Percentiles rank a stretch among this genome's conserved stretches.
phyloP scores from a whole-genome alignment of 2,113 vertebrate genomes.

The Pelvicachromis taeniatus region DNA sequence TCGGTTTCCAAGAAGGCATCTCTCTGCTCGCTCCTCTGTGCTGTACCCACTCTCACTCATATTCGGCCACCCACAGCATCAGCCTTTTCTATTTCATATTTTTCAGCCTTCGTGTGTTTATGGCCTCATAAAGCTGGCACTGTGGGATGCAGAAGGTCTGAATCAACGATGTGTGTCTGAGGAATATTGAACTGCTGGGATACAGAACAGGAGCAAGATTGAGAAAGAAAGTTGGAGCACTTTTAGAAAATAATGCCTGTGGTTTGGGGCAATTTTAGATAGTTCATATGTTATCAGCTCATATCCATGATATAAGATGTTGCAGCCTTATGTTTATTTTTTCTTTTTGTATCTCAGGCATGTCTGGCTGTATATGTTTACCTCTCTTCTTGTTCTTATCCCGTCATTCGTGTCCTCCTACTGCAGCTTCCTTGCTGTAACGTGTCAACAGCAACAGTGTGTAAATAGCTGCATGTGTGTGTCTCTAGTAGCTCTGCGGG shows the following conservation, averaged over 20 bases:
- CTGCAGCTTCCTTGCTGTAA: neutral
- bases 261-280: neutral
- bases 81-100: slow-evolving; percentile 32
- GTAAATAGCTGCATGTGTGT: neutral
- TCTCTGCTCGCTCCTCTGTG: neutral
- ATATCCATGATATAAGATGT: neutral
- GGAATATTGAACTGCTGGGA: slow-evolving; percentile 19
- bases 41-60: slow-evolving; percentile 24
- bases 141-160: slow-evolving; percentile 23
- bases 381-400: neutral
- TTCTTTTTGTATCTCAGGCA: neutral
- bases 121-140: slow-evolving; percentile 45
- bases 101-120: slow-evolving; percentile 28
- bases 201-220: neutral
- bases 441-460: neutral
- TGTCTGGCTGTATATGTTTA: neutral
- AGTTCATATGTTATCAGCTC: neutral
- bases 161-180: slow-evolving; percentile 36
- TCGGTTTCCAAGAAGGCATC: neutral
- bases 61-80: slow-evolving; percentile 14
- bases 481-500: neutral
- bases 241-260: neutral
- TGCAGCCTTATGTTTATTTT: neutral
- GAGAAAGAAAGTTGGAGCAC: neutral
- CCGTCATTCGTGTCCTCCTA: neutral